Evolutionary conservation across 2,113 vertebrate genomes (phyloP), one percentile per base, ranked within the genome.

Genomic region (Fregata magnificens): DNA sequence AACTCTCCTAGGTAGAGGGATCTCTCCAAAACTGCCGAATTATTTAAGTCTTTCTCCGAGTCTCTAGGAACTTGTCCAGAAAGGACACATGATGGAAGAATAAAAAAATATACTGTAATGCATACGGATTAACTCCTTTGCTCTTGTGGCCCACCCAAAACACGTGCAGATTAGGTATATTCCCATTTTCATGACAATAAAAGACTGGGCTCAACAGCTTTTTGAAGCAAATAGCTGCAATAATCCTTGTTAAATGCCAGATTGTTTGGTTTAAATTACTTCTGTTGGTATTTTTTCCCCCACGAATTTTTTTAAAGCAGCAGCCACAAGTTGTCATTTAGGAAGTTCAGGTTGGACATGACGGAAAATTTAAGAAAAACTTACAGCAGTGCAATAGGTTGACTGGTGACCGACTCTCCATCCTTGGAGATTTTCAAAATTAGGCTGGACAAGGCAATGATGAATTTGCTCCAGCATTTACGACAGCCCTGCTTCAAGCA

Each of bases 401-500:
- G 1, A 32, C 50, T 20, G n/a, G 40, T 32, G 42, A 67, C 36
- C 0, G 1, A 28, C 12, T 6, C 14, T 16, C 6, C 12, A 9
- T 10, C 70, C 59, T 31, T 47, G 31, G 12, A 66, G 42, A 38
- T 20, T 47, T 67, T 56, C 69, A 70, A 40, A n/a, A 62, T 52
- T 7, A 36, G 31, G 8, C 55, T 80, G 49, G 31, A 58, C 26
- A 84, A 84, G 42, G 32, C 44, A 80, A 63, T 3, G 58, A 26
- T 25, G 22, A 58, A 50, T 77, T 40, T 47, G 24, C 34, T 65
- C 20, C 21, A 49, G 42, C 47, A 42, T 42, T 6, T 58, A 28
- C 11, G 13, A 81, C 16, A 77, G 31, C 13, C 38, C 31, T 4
- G 3, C 32, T 45, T 83, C 42, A 67, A 62, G 59, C 34, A 47